Percentiles rank a stretch among this genome's conserved stretches.
These are phyloP conservation scores for Plectrocnemia conspersa DNA, from an alignment of 1,140 invertebrate species.

Conservation along the genomic window DNA sequence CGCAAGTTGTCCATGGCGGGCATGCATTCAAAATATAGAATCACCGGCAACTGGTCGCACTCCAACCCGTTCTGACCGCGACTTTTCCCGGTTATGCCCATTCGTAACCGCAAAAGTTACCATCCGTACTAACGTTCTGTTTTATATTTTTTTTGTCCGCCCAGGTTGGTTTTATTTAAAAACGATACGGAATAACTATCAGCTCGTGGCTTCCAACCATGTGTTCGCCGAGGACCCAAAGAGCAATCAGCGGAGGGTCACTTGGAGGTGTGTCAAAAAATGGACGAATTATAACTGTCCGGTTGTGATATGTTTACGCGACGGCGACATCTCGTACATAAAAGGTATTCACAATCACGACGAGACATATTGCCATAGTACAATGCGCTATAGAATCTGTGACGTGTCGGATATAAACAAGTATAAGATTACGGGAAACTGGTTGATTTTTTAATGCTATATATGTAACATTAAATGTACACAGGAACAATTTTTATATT, in stretches of 20 bases:
- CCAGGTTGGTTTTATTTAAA: conserved; percentile 4
- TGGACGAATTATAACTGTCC: background rate
- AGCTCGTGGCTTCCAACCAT: background rate
- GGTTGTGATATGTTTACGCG: background rate
- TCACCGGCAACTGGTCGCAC: too few species aligned
- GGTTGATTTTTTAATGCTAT: too few species aligned
- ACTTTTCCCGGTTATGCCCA: too few species aligned
- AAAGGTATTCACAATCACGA: background rate
- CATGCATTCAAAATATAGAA: too few species aligned
- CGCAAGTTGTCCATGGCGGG: too few species aligned
- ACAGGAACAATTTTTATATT: too few species aligned
- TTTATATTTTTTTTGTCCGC: too few species aligned
- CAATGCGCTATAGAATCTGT: background rate
- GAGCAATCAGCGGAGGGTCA: background rate
- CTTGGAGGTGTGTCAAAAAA: background rate
- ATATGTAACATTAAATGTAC: too few species aligned
- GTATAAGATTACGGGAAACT: background rate
- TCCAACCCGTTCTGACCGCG: too few species aligned
- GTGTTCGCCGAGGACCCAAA: background rate
- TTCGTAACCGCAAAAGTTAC: too few species aligned
- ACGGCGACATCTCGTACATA: background rate
- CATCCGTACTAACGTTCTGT: too few species aligned
- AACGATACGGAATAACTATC: background rate
- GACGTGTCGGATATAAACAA: background rate
- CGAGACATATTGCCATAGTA: background rate